Conservation (phyloP, 1,140 invertebrate genomes). For the Leptoteleia sp. region DNA sequence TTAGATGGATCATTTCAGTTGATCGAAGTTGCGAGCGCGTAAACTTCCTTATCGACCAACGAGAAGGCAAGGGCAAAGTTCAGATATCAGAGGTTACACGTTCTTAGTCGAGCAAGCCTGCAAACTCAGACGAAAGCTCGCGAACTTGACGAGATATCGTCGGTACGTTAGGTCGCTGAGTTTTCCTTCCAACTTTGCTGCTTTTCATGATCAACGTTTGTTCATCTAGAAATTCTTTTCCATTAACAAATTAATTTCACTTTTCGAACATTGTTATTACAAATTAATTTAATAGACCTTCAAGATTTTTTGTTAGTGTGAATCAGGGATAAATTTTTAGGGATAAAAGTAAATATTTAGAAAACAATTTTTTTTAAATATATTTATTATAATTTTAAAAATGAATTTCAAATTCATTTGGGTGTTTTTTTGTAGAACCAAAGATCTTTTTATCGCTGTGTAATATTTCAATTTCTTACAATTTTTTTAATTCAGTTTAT, state of each 20-base stretch:
- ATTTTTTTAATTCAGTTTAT: constrained; percentile 1
- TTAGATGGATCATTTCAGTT: constrained; percentile 10
- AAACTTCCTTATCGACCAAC: constrained; percentile 45
- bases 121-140: constrained; percentile 4
- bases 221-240: constrained; percentile 27
- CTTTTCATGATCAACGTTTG: constrained; percentile 24
- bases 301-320: no score
- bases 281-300: no score
- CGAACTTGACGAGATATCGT: constrained; percentile 9
- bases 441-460: no score
- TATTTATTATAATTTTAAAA: no score
- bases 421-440: no score
- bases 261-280: no score
- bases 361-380: no score
- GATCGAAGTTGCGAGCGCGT: constrained; percentile 6
- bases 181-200: background rate
- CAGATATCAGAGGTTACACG: constrained; percentile 32
- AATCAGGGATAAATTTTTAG: no score
- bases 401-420: no score
- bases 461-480: no score
- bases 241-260: no score
- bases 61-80: constrained; percentile 37
- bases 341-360: no score
- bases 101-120: constrained; percentile 22
- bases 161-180: constrained; percentile 36